Evolutionary conservation across 1,140 invertebrate species (phyloP).

Genomic region (Temnothorax curvispinosus): DNA sequence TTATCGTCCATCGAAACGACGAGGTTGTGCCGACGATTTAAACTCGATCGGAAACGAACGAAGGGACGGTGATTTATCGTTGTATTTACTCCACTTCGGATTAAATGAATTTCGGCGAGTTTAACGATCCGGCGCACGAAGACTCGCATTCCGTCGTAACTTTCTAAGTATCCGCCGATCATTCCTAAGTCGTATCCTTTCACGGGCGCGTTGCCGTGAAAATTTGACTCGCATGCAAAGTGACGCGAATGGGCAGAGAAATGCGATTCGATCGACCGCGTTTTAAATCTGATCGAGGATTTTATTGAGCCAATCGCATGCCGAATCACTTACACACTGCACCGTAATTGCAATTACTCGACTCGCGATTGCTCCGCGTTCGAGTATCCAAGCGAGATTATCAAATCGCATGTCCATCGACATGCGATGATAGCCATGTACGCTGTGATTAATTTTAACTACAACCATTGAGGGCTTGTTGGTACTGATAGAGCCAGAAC

Average conservation of each 20-base stretch:
- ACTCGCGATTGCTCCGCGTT: slow-evolving; percentile 53
- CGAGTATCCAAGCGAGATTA: slow-evolving; percentile 69
- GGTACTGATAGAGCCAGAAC: slow-evolving; percentile 37
- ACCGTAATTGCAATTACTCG: slow-evolving; percentile 64
- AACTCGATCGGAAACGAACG: slow-evolving; percentile 14
- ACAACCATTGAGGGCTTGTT: slow-evolving; percentile 55
- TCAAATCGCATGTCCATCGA: slow-evolving; percentile 73
- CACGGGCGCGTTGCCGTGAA: background rate
- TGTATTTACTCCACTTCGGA: background rate
- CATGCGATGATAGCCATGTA: slow-evolving; percentile 69
- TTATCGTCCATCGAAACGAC: slow-evolving; percentile 22
- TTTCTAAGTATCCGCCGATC: background rate
- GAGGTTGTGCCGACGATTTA: slow-evolving; percentile 21
- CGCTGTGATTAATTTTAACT: slow-evolving; percentile 78
- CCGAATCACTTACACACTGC: slow-evolving; percentile 60
- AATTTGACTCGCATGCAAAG: background rate
- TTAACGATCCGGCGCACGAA: slow-evolving; percentile 18
- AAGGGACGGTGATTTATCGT: slow-evolving; percentile 43
- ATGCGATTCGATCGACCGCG: background rate
- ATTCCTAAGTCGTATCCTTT: background rate
- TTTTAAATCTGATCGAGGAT: background rate
- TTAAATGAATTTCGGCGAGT: slow-evolving; percentile 15
- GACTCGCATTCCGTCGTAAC: background rate
- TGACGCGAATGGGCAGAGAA: background rate
- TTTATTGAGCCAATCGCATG: background rate